Conservation (phyloP, 2,888 invertebrate genomes). For the Pollenia labialis region DNA sequence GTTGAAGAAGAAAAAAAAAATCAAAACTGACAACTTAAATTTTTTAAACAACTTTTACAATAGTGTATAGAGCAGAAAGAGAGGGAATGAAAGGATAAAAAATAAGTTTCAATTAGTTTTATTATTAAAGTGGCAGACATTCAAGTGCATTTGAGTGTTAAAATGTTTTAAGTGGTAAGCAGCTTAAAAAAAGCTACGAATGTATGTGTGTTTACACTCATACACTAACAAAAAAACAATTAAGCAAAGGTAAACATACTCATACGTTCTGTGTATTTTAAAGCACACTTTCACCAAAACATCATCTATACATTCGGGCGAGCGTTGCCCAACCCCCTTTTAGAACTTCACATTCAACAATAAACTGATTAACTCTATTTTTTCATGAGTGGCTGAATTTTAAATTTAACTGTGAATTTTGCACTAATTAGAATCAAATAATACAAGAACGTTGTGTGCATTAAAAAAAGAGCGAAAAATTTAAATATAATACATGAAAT, state of each 20-base stretch:
- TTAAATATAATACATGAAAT: not conserved
- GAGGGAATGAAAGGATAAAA: not conserved
- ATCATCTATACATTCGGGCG: not conserved
- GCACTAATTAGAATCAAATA: constrained; percentile 62
- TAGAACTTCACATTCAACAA: not conserved
- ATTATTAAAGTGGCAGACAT: constrained; percentile 65
- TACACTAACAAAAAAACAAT: not conserved
- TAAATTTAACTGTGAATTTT: constrained; percentile 50
- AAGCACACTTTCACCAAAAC: not conserved
- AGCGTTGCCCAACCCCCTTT: not conserved
- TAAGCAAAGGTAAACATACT: not conserved
- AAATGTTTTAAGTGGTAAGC: constrained; percentile 69
- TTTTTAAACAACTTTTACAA: constrained; percentile 41
- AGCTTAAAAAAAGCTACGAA: constrained; percentile 56
- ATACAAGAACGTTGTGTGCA: constrained; percentile 19
- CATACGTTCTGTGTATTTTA: not conserved
- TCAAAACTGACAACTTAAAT: constrained; percentile 33
- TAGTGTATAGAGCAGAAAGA: not conserved
- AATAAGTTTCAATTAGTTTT: constrained; percentile 60
- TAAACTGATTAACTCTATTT: constrained; percentile 44
- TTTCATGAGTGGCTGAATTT: constrained; percentile 51
- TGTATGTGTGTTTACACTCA: not conserved
- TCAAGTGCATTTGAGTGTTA: constrained; percentile 68
- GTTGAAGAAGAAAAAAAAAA: not conserved
- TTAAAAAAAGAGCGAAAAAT: not conserved